Evolutionary conservation across 2,797 vertebrate species (phyloP), one percentile per base, ranked within the genome.

Genomic region (Acanthiza pusilla): DNA sequence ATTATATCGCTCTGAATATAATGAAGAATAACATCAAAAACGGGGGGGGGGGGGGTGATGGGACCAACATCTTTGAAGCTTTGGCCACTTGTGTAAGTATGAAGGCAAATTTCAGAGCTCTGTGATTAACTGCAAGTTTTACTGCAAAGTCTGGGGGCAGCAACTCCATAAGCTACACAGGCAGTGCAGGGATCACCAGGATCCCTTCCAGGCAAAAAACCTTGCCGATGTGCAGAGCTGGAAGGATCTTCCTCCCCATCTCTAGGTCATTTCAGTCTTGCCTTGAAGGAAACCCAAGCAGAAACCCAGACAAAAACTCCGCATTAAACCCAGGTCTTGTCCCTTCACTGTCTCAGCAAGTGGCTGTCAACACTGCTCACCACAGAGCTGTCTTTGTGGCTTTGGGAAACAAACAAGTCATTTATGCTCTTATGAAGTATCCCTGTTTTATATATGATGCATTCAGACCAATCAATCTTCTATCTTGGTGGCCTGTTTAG

Each of bases 401-500:
- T 91, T 96, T 98, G 96, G 75, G 96, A 97, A 93, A 91, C 85
- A 89, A 94, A 85, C 71, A 88, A 11, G 11, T 82, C 93, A 38
- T 73, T 94, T 85, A 62, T 26, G 81, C 73, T 88, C 63, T 86
- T 96, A 94, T 87, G 88, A 93, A 96, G 92, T 84, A 78, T 95
- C 89, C 91, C 80, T 91, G 42, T 13, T 96, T 97, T 97, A 92
- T 93, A 93, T 77, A 88, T 97, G 97, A 98, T 98, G 98, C 97
- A 98, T 98, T 97, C 97, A 97, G 94, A 95, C 96, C 97, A 97
- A 98, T 98, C 98, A 98, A 98, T 98, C 98, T 98, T 98, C 96
- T 94, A 96, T 97, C 96, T 88, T 92, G 67, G 95, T 97, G 97
- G 97, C 88, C 93, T 95, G 95, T 96, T 95, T 97, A 97, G 98